These are phyloP conservation scores for Cephus runcator DNA, from an alignment of 2,888 invertebrate species.

Conservation along the genomic window DNA sequence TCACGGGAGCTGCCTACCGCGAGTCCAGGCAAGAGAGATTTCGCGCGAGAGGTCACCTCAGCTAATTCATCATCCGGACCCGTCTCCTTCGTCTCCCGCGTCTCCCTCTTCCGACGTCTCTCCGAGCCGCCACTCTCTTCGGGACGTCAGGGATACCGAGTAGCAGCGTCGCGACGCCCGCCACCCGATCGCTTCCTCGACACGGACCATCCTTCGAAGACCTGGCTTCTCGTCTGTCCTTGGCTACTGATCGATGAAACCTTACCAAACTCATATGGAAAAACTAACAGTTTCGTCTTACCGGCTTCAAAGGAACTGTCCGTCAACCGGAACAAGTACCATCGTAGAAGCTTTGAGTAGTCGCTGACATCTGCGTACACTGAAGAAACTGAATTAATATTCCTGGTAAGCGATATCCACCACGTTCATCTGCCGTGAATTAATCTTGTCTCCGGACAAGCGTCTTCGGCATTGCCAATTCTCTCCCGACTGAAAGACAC, in stretches of 20 bases:
- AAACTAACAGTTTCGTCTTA: not conserved
- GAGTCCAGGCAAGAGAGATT: slow-evolving; percentile 57
- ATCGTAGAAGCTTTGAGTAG: not conserved
- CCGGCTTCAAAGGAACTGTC: no score
- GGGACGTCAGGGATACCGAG: not conserved
- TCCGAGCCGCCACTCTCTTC: not conserved
- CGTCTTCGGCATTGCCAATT: not conserved
- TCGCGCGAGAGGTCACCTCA: slow-evolving; percentile 60
- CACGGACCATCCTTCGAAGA: not conserved
- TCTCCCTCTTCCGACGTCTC: slow-evolving; percentile 20
- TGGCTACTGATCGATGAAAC: not conserved
- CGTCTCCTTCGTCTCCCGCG: slow-evolving; percentile 24
- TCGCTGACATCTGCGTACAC: not conserved
- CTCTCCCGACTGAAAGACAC: not conserved
- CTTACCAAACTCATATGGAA: not conserved
- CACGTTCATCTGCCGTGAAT: not conserved
- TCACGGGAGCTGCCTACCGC: slow-evolving; percentile 52
- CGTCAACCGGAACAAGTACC: not conserved
- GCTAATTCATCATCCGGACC: slow-evolving; percentile 60
- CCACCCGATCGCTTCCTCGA: not conserved
- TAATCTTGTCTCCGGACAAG: not conserved
- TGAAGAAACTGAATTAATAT: not conserved
- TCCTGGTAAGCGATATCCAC: not conserved
- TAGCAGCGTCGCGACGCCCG: not conserved
- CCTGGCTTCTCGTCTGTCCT: not conserved